A percentile compares a stretch with the other conserved stretches of the same genome.
phyloP scores from a whole-genome alignment of 2,113 vertebrate genomes.

The Cathartes aura region DNA sequence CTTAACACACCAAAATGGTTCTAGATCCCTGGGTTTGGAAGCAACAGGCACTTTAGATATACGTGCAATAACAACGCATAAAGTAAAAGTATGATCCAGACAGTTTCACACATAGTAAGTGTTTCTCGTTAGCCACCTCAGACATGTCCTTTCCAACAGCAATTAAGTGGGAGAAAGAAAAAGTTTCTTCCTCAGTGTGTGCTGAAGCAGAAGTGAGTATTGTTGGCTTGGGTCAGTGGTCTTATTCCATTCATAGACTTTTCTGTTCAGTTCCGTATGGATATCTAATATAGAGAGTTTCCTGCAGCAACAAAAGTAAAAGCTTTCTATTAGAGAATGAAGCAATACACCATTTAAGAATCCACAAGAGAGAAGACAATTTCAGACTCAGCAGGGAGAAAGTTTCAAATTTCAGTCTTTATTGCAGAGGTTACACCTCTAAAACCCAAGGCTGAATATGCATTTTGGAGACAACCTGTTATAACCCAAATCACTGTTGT shows the following conservation, averaged over 20 bases:
- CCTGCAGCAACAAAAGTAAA: slow-evolving; percentile 71
- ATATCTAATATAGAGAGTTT: slow-evolving; percentile 80
- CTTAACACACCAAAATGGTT: background rate
- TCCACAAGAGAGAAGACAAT: background rate
- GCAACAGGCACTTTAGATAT: background rate
- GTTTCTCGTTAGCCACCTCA: background rate
- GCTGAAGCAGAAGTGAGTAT: slow-evolving; percentile 80
- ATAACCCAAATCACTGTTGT: background rate
- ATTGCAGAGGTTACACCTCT: background rate
- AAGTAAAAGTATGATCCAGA: background rate
- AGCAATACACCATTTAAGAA: background rate
- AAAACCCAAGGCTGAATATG: background rate
- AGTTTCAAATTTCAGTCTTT: background rate
- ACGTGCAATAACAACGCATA: background rate
- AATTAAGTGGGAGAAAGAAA: slow-evolving; percentile 62
- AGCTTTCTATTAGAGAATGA: background rate
- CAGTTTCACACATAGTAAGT: background rate
- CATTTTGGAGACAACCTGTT: background rate
- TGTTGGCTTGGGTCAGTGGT: slow-evolving; percentile 31
- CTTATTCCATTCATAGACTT: slow-evolving; percentile 82
- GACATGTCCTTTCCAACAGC: background rate
- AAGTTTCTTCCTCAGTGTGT: slow-evolving; percentile 89
- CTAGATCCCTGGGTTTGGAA: background rate
- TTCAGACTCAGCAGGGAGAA: background rate
- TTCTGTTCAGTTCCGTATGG: slow-evolving; percentile 83